phyloP scores from a whole-genome alignment of 1,140 invertebrate genomes.

The Planococcus citri region DNA sequence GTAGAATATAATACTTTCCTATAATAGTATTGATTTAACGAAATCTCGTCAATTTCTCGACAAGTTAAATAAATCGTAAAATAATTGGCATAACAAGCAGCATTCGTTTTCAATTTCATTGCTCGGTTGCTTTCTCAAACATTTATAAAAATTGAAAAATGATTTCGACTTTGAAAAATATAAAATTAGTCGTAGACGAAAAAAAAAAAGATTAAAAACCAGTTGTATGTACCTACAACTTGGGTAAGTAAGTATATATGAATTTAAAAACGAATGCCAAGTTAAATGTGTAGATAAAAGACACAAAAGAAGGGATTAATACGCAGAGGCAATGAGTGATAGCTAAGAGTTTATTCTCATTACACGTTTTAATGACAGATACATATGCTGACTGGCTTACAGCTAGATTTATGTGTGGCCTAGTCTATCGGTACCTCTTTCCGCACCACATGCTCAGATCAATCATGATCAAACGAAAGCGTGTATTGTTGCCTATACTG shows the following conservation, averaged over 20 bases:
- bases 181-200: not conserved
- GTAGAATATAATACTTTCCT: too few species aligned
- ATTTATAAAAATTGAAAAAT: not conserved
- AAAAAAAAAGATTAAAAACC: not conserved
- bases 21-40: too few species aligned
- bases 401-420: conserved; percentile 6
- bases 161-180: not conserved
- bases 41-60: too few species aligned
- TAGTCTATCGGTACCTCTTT: not conserved
- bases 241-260: too few species aligned
- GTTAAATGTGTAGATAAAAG: not conserved
- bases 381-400: not conserved
- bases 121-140: not conserved
- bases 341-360: not conserved
- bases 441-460: not conserved
- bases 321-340: not conserved
- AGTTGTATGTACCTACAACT: too few species aligned
- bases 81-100: too few species aligned
- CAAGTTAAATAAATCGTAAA: too few species aligned
- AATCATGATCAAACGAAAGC: not conserved
- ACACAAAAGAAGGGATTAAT: conserved; percentile 7
- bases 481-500: not conserved
- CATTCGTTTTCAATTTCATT: not conserved
- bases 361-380: conserved; percentile 7
- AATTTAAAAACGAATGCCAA: not conserved